Percentiles rank a stretch among this genome's conserved stretches.
Evolutionary conservation across 2,797 vertebrate genomes (phyloP).

Genomic region (Pseudochromis fuscus): DNA sequence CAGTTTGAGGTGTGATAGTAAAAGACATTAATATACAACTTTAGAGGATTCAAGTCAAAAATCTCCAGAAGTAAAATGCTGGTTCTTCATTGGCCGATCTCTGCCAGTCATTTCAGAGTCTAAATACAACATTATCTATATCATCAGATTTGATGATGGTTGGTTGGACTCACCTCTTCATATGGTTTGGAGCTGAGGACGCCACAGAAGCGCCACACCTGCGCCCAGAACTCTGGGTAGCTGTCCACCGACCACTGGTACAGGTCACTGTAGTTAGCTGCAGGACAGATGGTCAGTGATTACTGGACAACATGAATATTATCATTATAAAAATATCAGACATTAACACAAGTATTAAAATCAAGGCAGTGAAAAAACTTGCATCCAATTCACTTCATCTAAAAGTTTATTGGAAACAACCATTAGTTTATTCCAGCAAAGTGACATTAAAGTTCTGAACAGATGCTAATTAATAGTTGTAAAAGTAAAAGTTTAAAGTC

Average conservation of each 20-base stretch:
- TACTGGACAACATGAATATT: not conserved
- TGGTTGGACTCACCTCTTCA: conserved; percentile 87
- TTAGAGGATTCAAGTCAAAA: not conserved
- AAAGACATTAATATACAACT: not conserved
- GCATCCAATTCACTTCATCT: too few species aligned
- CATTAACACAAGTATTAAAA: not conserved
- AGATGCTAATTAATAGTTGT: too few species aligned
- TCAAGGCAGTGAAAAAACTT: not conserved
- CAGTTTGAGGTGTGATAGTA: not conserved
- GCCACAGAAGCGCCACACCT: conserved; percentile 94
- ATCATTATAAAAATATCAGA: not conserved
- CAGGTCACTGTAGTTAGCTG: conserved; percentile 92
- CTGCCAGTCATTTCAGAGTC: not conserved
- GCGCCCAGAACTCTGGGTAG: conserved; percentile 93
- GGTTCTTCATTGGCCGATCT: not conserved
- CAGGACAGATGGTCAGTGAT: conserved; percentile 25
- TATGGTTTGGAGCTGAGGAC: conserved; percentile 89
- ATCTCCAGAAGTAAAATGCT: not conserved
- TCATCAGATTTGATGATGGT: not conserved
- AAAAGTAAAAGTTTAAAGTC: too few species aligned
- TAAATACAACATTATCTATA: not conserved
- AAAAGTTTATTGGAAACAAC: too few species aligned
- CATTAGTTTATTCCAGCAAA: too few species aligned
- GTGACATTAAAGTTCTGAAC: too few species aligned
- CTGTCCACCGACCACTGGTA: conserved; percentile 95